A percentile compares a stretch with the other conserved stretches of the same genome.
These are phyloP conservation scores for Araneus ventricosus DNA, from an alignment of 1,140 invertebrate species.

Conservation along the genomic window DNA sequence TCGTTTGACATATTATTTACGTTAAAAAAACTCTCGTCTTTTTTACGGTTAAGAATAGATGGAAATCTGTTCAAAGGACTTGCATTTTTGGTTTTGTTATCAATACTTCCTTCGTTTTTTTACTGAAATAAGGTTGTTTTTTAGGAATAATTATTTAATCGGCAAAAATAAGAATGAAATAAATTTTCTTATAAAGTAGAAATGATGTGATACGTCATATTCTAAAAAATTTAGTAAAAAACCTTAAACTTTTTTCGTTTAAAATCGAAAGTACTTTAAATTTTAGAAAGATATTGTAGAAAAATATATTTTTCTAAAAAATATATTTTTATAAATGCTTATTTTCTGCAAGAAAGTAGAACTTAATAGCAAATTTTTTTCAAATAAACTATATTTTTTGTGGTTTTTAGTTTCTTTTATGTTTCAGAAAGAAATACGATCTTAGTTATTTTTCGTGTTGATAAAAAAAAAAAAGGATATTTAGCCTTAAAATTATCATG, in stretches of 20 bases:
- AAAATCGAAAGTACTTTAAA: too few species aligned
- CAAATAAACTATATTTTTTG: not conserved
- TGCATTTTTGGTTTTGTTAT: not conserved
- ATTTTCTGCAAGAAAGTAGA: not conserved
- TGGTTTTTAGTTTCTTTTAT: too few species aligned
- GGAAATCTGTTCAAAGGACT: not conserved
- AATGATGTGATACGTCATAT: not conserved
- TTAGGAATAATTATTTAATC: not conserved
- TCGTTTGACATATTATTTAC: conserved; percentile 70
- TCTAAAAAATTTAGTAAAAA: not conserved
- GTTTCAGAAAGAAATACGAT: too few species aligned
- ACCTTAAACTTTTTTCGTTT: not conserved
- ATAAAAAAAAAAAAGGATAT: too few species aligned
- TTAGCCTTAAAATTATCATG: too few species aligned
- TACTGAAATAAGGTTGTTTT: not conserved
- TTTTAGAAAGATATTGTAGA: too few species aligned
- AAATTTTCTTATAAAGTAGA: not conserved
- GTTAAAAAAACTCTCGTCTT: conserved; percentile 67
- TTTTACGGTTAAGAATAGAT: conserved; percentile 1
- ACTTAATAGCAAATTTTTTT: not conserved
- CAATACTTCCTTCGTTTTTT: not conserved
- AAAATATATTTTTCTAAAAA: too few species aligned
- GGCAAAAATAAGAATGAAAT: not conserved
- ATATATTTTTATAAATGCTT: too few species aligned
- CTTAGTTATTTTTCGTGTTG: too few species aligned